Evolutionary conservation across 2,888 invertebrate genomes (phyloP).

Genomic region (Diarsia rubi): DNA sequence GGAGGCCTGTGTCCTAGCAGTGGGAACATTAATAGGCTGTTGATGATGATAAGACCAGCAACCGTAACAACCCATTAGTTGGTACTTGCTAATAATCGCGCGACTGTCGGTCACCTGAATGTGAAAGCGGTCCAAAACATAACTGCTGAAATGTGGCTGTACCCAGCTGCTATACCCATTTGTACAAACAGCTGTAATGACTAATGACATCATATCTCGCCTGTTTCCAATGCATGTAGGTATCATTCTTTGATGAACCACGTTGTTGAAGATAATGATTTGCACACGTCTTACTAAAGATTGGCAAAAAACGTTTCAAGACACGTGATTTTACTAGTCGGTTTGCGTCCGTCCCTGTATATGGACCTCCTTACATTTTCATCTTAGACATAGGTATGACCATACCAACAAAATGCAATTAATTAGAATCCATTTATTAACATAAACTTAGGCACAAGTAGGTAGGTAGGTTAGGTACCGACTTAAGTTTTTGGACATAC

Average conservation of each 20-base stretch:
- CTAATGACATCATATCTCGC: not conserved
- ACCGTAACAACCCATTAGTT: too few relatives aligned
- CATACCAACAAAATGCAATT: not conserved
- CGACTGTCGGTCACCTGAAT: too few relatives aligned
- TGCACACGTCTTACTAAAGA: conserved; percentile 42
- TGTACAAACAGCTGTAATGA: not conserved
- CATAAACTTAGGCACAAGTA: not conserved
- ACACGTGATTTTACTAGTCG: conserved; percentile 26
- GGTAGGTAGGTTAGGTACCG: too few relatives aligned
- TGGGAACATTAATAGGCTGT: too few relatives aligned
- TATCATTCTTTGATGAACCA: conserved; percentile 3
- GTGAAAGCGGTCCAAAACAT: not conserved
- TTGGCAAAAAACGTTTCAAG: conserved; percentile 24
- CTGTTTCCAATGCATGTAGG: not conserved
- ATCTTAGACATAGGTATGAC: not conserved
- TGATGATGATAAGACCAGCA: too few relatives aligned
- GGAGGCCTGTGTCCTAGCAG: too few relatives aligned
- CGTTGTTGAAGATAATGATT: conserved; percentile 41
- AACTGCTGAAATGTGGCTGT: not conserved
- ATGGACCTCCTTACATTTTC: not conserved
- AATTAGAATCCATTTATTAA: not conserved
- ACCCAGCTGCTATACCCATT: not conserved
- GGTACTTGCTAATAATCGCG: too few relatives aligned
- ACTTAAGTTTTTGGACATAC: not conserved
- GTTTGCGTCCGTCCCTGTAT: not conserved